phyloP scores from a whole-genome alignment of 2,888 invertebrate species.

The Synanthedon andrenaeformis region DNA sequence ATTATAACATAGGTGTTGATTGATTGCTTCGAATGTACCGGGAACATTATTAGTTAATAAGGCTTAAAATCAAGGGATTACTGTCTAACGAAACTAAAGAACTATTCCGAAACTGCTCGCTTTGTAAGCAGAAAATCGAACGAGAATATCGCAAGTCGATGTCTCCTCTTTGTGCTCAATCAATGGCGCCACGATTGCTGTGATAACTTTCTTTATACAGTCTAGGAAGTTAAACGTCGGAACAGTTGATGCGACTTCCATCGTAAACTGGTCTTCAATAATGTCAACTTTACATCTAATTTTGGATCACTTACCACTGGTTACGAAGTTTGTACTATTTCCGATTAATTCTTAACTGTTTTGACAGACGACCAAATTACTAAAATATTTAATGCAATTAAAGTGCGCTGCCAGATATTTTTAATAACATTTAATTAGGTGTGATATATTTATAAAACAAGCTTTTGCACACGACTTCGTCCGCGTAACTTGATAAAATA shows the following conservation, averaged over 20 bases:
- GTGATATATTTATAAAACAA: too few species aligned
- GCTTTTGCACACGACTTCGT: too few species aligned
- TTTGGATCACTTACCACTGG: not conserved
- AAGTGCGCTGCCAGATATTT: too few species aligned
- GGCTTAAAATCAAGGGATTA: conserved; percentile 22
- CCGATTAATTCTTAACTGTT: too few species aligned
- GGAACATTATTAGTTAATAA: conserved; percentile 1
- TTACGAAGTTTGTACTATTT: too few species aligned
- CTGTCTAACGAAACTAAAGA: conserved; percentile 30
- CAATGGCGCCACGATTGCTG: conserved; percentile 60
- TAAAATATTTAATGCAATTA: too few species aligned
- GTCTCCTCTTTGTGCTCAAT: conserved; percentile 61
- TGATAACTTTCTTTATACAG: conserved; percentile 57
- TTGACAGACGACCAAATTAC: too few species aligned
- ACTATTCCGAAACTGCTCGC: conserved; percentile 31
- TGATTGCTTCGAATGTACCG: conserved; percentile 21
- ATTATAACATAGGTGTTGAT: conserved; percentile 34
- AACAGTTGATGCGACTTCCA: conserved; percentile 32
- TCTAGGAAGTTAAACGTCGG: conserved; percentile 43
- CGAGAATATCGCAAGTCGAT: conserved; percentile 57
- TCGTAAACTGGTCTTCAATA: conserved; percentile 13
- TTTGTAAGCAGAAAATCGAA: conserved; percentile 63
- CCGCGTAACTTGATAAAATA: too few species aligned
- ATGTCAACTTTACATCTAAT: not conserved
- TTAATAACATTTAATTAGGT: too few species aligned